phyloP scores from a whole-genome alignment of 2,797 vertebrate genomes.

The Pseudopleuronectes americanus region DNA sequence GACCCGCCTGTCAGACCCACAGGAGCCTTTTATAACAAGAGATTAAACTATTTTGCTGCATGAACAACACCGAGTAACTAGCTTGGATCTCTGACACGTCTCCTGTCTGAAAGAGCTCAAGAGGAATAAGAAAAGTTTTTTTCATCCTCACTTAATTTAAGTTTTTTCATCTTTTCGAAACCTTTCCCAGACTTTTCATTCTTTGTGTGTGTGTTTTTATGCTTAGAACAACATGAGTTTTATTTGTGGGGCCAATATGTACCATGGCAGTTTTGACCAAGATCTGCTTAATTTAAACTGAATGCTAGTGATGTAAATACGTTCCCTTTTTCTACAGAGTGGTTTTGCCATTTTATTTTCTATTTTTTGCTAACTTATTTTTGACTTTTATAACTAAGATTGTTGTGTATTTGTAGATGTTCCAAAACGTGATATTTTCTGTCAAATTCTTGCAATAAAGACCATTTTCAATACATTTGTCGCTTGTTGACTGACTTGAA shows the following conservation, averaged over 20 bases:
- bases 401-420: constrained; percentile 89
- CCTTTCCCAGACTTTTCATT: constrained; percentile 79
- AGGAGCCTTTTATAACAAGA: constrained; percentile 41
- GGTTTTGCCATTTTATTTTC: constrained; percentile 90
- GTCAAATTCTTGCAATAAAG: constrained; percentile 75
- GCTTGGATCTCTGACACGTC: constrained; percentile 47
- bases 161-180: constrained; percentile 68
- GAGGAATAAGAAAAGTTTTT: constrained; percentile 52
- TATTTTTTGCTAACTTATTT: constrained; percentile 97
- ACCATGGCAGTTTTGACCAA: constrained; percentile 93
- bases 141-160: constrained; percentile 80
- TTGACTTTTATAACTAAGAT: constrained; percentile 93
- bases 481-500: neutral
- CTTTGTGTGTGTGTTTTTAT: constrained; percentile 81
- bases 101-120: constrained; percentile 48
- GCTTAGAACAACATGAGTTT: constrained; percentile 79
- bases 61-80: constrained; percentile 60
- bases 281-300: constrained; percentile 86
- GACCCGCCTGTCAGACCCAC: constrained; percentile 41
- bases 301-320: constrained; percentile 81
- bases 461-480: constrained; percentile 74
- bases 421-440: constrained; percentile 73
- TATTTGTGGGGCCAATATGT: constrained; percentile 90
- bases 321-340: constrained; percentile 93
- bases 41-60: constrained; percentile 66